Conservation (phyloP, 2,797 vertebrate genomes). For the Diceros bicornis region DNA sequence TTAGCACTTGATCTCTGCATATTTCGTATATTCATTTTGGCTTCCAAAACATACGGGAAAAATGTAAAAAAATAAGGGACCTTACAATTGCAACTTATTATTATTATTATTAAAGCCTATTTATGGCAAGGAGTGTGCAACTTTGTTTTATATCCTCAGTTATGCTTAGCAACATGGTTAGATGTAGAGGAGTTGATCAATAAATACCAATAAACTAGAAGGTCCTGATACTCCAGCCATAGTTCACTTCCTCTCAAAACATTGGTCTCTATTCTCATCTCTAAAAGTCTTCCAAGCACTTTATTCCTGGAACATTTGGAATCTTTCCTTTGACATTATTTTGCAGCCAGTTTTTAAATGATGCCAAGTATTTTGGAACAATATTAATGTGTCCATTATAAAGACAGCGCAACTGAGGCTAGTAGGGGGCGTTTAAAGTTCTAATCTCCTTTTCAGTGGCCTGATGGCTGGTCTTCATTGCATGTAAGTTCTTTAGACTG, state of each 20-base stretch:
- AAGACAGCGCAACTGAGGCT: not conserved
- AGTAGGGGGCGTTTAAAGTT: not conserved
- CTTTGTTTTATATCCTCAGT: not conserved
- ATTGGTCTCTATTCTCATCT: not conserved
- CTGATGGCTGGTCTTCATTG: not conserved
- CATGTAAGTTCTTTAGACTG: not conserved
- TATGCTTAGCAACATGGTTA: not conserved
- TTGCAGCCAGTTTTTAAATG: conserved; percentile 30
- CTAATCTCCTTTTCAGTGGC: not conserved
- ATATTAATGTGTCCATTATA: not conserved
- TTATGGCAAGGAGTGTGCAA: not conserved
- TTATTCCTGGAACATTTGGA: not conserved
- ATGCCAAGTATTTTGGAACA: not conserved
- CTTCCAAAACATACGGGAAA: not conserved
- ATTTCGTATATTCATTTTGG: not conserved
- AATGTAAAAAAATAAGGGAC: not conserved
- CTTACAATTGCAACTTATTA: not conserved
- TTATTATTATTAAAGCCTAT: no score
- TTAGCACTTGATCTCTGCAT: not conserved
- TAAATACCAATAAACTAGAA: not conserved
- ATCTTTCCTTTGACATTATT: conserved; percentile 35
- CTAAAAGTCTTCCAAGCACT: not conserved
- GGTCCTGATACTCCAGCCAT: not conserved
- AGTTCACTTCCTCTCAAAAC: not conserved
- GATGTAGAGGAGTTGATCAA: not conserved